Evolutionary conservation across 2,797 vertebrate species (phyloP).

Genomic region (Sternotherus odoratus): DNA sequence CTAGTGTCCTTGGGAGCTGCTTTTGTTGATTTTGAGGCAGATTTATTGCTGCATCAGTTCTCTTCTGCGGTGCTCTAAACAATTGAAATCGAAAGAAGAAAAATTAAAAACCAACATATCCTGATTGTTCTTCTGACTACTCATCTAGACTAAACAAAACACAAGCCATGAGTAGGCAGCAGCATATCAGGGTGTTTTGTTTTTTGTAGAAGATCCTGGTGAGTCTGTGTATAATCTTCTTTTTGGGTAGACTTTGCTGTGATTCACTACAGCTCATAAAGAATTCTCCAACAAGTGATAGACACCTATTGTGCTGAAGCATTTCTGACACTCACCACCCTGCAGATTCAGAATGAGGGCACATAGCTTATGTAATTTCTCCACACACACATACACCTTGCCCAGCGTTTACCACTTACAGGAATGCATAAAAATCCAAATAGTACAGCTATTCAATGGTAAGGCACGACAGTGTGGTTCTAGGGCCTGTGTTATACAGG

Average conservation of each 20-base stretch:
- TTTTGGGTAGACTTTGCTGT: neutral
- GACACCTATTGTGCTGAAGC: neutral
- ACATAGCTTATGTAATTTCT: neutral
- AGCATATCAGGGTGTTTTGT: neutral
- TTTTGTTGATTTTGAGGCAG: neutral
- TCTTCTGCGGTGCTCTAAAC: neutral
- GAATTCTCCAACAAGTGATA: neutral
- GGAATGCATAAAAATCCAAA: neutral
- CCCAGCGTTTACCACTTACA: neutral
- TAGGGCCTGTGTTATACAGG: neutral
- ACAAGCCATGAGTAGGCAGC: neutral
- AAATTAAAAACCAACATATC: neutral
- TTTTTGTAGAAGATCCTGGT: neutral
- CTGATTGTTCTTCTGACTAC: neutral
- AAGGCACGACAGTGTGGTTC: neutral
- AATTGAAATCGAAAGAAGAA: neutral
- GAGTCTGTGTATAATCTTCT: neutral
- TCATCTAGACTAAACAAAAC: neutral
- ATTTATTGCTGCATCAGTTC: neutral
- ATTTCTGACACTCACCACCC: neutral
- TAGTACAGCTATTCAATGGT: neutral
- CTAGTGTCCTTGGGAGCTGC: neutral
- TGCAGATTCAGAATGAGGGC: neutral
- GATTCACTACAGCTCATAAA: conserved; percentile 17
- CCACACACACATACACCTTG: neutral